These are phyloP conservation scores for Gari tellinella DNA, from an alignment of 2,888 invertebrate genomes.

Conservation along the genomic window DNA sequence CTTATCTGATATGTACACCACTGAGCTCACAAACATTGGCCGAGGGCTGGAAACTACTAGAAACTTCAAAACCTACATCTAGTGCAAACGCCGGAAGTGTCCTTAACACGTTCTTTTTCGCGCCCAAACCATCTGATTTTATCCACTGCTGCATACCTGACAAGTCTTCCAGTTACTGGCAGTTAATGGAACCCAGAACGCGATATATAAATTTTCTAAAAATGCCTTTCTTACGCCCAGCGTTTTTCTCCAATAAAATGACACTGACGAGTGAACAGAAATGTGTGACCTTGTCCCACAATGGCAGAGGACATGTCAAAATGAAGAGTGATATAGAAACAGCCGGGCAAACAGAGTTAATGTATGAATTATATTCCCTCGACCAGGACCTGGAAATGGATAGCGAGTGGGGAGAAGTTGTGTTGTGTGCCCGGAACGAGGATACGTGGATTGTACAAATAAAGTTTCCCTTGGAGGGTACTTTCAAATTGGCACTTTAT, in stretches of 20 bases:
- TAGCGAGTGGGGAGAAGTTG: conserved; percentile 42
- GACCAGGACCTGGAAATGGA: conserved; percentile 31
- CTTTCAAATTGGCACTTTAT: conserved; percentile 72
- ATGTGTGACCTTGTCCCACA: conserved; percentile 59
- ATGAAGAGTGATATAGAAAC: conserved; percentile 40
- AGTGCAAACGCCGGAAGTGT: conserved; percentile 43
- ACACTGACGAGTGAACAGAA: conserved; percentile 56
- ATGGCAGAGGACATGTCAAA: conserved; percentile 62
- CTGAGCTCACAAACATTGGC: conserved; percentile 36
- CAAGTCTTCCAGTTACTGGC: conserved; percentile 65
- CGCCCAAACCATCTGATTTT: conserved; percentile 74
- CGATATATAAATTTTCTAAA: conserved; percentile 64
- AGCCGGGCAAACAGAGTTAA: conserved; percentile 41
- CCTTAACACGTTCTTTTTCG: conserved; percentile 76
- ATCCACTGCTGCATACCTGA: conserved; percentile 75
- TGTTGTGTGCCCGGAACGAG: conserved; percentile 52
- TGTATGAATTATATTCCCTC: conserved; percentile 62
- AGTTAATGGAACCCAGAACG: conserved; percentile 65
- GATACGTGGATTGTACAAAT: conserved; percentile 59
- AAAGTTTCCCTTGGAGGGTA: conserved; percentile 69
- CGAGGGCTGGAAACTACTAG: conserved; percentile 64
- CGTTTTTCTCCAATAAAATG: conserved; percentile 69
- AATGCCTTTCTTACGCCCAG: conserved; percentile 71
- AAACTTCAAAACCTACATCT: conserved; percentile 39
- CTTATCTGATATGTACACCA: conserved; percentile 73